Percentiles rank a stretch among this genome's conserved stretches.
These are phyloP conservation scores for Epinotia bilunana DNA, from an alignment of 2,888 invertebrate genomes.

Conservation along the genomic window DNA sequence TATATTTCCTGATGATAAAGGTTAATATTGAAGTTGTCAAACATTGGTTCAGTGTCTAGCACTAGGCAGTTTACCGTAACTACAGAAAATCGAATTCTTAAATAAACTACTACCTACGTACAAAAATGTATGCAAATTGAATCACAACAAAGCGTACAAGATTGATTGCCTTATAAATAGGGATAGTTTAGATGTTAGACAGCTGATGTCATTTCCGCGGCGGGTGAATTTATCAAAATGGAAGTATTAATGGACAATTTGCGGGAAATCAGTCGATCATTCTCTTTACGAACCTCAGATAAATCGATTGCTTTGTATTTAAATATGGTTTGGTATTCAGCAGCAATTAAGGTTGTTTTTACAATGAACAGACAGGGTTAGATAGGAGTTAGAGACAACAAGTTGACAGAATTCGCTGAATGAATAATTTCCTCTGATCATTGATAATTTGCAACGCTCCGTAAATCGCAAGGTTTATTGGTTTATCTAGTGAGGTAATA, in stretches of 20 bases:
- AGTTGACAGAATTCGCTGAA: slow-evolving; percentile 21
- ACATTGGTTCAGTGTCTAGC: no score
- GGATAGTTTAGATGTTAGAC: slow-evolving; percentile 38
- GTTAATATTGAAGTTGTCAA: no score
- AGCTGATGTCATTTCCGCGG: slow-evolving; percentile 42
- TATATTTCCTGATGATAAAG: no score
- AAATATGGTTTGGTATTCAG: neutral
- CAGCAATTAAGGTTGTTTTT: neutral
- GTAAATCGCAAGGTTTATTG: slow-evolving; percentile 34
- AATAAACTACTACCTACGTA: neutral
- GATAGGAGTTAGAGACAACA: slow-evolving; percentile 1
- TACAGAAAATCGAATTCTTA: neutral
- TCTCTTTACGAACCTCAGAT: neutral
- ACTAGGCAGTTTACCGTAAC: no score
- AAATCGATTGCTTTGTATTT: neutral
- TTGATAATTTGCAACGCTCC: slow-evolving; percentile 41
- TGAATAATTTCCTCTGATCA: slow-evolving; percentile 44
- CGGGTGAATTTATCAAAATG: slow-evolving; percentile 38
- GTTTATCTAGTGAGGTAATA: slow-evolving; percentile 35
- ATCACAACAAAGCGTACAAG: neutral
- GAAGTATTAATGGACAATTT: slow-evolving; percentile 38
- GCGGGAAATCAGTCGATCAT: slow-evolving; percentile 20
- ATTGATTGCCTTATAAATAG: neutral
- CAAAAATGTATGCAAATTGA: neutral
- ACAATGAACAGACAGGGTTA: neutral